Evolutionary conservation across 2,113 vertebrate species (phyloP), one percentile per base, ranked within the genome.

Genomic region (Hoplias malabaricus): DNA sequence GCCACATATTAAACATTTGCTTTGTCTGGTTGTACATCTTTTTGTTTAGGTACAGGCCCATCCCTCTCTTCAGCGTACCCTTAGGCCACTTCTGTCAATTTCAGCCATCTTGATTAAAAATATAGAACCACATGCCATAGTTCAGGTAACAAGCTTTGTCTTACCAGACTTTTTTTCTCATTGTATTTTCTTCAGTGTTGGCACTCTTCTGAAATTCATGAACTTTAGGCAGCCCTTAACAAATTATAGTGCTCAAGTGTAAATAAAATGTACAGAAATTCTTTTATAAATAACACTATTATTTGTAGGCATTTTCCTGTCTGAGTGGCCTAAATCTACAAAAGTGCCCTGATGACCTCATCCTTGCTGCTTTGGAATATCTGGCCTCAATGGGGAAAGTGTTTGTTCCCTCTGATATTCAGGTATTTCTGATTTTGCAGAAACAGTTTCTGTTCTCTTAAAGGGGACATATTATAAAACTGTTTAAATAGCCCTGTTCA

Each of bases 371-470:
- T 50, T 84, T 94, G 75, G 93, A 94, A 76, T 96, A 98, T 79
- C 84, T 97, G 6, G 90, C 92, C 69, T 93, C 93, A 3, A 74
- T 98, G 59, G 96, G 96, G 63, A 96, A 91, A 82, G 84, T 94
- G 42, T 91, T 92, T 63, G 82, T 98, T 57, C 93, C 94, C 68
- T 84, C 84, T 29, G 90, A 93, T 75, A 83, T 88, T 77, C 96
- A 98, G 96, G 98, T 98, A 86, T 83, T 43, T 69, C 6, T 57
- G 6, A 34, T 63, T 67, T 19, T 9, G 9, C 16, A 14, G 38
- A n/a, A 4, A 21, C 0, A 5, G 11, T 12, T 21, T 53, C 13
- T 46, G 36, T 29, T 29, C 16, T 42, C 31, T 46, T 40, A n/a
- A n/a, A n/a, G n/a, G n/a, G n/a, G n/a, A n/a, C n/a, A n/a, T n/a